Evolutionary conservation across 2,113 vertebrate genomes (phyloP).

Genomic region (Phyllostomus hastatus): DNA sequence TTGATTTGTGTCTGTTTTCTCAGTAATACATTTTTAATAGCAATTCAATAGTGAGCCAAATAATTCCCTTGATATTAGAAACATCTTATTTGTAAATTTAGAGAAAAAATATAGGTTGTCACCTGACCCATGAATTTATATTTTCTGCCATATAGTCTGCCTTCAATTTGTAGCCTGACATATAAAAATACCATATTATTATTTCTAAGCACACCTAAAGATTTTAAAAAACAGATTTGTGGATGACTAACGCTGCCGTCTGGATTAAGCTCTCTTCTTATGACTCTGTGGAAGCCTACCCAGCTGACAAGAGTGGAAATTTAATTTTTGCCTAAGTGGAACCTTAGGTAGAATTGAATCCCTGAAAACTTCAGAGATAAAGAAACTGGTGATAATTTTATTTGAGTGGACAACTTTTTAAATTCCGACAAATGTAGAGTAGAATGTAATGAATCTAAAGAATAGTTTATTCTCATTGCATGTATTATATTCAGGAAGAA

Average conservation of each 20-base stretch:
- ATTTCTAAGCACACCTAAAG: slow-evolving; percentile 36
- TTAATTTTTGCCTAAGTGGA: slow-evolving; percentile 26
- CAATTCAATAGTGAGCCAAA: neutral
- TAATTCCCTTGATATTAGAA: slow-evolving; percentile 26
- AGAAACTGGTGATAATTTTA: slow-evolving; percentile 37
- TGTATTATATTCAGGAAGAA: neutral
- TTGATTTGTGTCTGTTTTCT: slow-evolving; percentile 19
- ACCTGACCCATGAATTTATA: neutral
- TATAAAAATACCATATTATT: slow-evolving; percentile 1
- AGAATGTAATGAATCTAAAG: neutral
- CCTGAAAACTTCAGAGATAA: slow-evolving; percentile 1
- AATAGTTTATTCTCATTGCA: neutral
- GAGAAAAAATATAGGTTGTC: neutral
- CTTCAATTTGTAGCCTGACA: neutral
- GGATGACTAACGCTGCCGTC: neutral
- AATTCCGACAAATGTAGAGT: neutral
- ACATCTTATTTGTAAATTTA: slow-evolving; percentile 27
- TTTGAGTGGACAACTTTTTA: neutral
- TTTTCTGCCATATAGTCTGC: neutral
- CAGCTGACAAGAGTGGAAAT: slow-evolving; percentile 8
- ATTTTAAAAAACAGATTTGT: slow-evolving; percentile 21
- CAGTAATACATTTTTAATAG: slow-evolving; percentile 9
- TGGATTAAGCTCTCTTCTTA: slow-evolving; percentile 14
- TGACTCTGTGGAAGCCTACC: neutral
- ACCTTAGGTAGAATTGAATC: neutral